A percentile compares a stretch with the other conserved stretches of the same genome.
These are phyloP conservation scores for Ephydatia muelleri DNA, from an alignment of 37 sponge, comb jelly and placozoan genomes.

Conservation along the genomic window DNA sequence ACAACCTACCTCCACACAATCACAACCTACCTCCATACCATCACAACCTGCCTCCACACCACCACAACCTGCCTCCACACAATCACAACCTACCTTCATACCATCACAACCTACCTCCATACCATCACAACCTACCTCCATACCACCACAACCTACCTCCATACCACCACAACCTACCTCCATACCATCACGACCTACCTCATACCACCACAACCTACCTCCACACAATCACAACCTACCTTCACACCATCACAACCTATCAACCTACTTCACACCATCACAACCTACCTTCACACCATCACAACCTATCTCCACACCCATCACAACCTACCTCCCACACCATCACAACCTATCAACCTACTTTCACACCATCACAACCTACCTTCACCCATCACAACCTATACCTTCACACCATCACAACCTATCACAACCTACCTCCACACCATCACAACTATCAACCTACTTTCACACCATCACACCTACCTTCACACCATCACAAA, in stretches of 20 bases:
- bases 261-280: too few species aligned
- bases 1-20: neutral
- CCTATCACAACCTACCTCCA: neutral
- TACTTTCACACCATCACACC: neutral
- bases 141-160: too few species aligned
- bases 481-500: conserved; percentile 4
- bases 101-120: neutral
- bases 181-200: too few species aligned
- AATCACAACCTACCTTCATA: neutral
- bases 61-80: too few species aligned
- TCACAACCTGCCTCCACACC: neutral
- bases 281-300: neutral
- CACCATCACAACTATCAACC: conserved; percentile 51
- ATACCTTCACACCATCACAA: conserved; percentile 18
- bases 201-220: too few species aligned
- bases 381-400: too few species aligned
- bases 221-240: too few species aligned
- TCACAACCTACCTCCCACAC: neutral
- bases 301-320: neutral
- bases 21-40: neutral
- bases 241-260: too few species aligned
- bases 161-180: too few species aligned
- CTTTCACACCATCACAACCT: neutral
- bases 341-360: neutral
- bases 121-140: neutral